These are phyloP conservation scores for Alca torda DNA, from an alignment of 2,797 vertebrate species.

Conservation along the genomic window DNA sequence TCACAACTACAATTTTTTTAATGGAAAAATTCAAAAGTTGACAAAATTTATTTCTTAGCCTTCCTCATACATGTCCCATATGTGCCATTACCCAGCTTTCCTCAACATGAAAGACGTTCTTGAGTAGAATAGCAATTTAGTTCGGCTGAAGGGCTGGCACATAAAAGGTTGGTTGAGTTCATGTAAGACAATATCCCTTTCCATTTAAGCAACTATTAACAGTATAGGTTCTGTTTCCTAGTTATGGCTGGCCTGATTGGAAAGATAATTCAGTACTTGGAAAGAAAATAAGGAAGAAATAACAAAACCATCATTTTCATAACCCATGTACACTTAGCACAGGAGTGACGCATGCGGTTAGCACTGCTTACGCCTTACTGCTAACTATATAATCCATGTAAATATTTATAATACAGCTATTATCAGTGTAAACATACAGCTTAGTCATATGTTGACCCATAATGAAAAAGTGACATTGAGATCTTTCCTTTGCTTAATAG, in stretches of 20 bases:
- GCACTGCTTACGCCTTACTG: conserved; percentile 18
- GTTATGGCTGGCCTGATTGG: background rate
- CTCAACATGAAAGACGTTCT: background rate
- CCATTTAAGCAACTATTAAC: background rate
- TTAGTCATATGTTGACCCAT: conserved; percentile 25
- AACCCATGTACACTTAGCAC: background rate
- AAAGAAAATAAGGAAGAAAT: conserved; percentile 18
- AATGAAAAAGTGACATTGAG: conserved; percentile 52
- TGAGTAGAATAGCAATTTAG: background rate
- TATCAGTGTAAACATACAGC: conserved; percentile 51
- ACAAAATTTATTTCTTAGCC: background rate
- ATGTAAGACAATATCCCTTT: background rate
- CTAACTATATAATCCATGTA: conserved; percentile 53
- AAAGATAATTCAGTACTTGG: background rate
- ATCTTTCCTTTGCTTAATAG: background rate
- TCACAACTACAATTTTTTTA: background rate
- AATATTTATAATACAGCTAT: conserved; percentile 53
- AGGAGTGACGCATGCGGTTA: background rate
- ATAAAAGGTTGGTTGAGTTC: background rate
- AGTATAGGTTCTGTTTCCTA: background rate
- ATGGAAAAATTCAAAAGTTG: background rate
- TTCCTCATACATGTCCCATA: background rate
- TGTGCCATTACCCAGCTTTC: background rate
- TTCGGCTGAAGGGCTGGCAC: background rate
- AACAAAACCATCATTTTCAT: background rate